Base-by-base conservation (phyloP, 2,797 vertebrate species). In the Rhincodon typus region DNA sequence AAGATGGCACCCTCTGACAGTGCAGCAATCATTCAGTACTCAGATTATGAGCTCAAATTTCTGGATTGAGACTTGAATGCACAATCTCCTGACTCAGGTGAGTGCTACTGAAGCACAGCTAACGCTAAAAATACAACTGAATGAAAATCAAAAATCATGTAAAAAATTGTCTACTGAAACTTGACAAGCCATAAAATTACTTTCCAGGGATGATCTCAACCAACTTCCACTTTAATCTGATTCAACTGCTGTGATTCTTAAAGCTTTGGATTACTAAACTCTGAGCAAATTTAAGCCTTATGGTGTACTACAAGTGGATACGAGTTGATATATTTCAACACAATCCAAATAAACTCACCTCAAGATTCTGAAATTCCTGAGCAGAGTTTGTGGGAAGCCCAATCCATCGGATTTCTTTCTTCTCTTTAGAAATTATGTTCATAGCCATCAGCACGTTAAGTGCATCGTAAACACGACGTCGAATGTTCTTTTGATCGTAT, bases 341-440 rank as follows among this genome's bases (percentile, higher is more conserved):
- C 57, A 25, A 42, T 42, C 27, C 42, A 67, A 7, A 42, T 13
- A 84, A 42, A 19, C 96, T 94, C 96, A 98, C 98, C 98, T 98
- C 98, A 91, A 98, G 97, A 96, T 98, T 98, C 95, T 98, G 98
- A 97, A 98, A 99, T 96, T 99, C 98, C 97, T 98, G 98, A 96
- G 98, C 98, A 0, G 98, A 98, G 96, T 98, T 98, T 87, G 98
- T 98, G 95, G 98, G 98, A 95, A 99, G 97, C 46, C 98, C 98
- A 0, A 98, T 98, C 98, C 98, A 98, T 42, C 98, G 98, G 96
- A 99, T 98, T 97, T 98, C 98, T 96, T 99, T 98, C 97, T 98
- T 98, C 96, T 98, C 98, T 97, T 99, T 98, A 96, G 98, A 99
- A 97, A 99, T 99, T 21, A 99, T 99, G 96, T 98, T 98, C 98